These are phyloP conservation scores for Globia sparganii DNA, from an alignment of 2,888 invertebrate species.

Conservation along the genomic window DNA sequence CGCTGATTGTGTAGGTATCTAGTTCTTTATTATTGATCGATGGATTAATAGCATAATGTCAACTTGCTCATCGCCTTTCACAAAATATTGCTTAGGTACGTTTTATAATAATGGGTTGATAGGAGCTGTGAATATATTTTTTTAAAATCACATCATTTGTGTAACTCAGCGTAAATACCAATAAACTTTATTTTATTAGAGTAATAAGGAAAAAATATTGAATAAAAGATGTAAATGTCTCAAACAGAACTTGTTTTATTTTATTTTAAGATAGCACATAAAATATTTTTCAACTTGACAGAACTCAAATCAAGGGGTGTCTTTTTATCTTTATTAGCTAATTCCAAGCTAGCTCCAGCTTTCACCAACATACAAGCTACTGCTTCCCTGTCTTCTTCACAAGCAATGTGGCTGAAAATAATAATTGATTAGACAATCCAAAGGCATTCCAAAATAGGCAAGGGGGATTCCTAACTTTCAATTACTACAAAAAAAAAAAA, in stretches of 20 bases:
- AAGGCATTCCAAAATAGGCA: not conserved
- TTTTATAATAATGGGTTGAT: no score
- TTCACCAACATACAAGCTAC: constrained; percentile 92
- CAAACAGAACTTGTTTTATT: constrained; percentile 52
- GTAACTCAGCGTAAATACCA: no score
- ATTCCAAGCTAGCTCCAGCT: constrained; percentile 91
- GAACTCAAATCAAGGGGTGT: constrained; percentile 92
- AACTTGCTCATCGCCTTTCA: no score
- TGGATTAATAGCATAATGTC: no score
- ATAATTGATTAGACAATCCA: not conserved
- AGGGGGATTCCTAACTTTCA: not conserved
- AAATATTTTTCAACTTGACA: constrained; percentile 75
- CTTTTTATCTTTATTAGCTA: constrained; percentile 92
- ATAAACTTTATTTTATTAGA: no score
- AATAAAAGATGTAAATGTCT: not conserved
- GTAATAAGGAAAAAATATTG: not conserved
- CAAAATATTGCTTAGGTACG: no score
- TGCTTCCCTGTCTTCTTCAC: constrained; percentile 94
- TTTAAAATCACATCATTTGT: no score
- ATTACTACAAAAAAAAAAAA: no score
- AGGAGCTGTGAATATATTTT: no score
- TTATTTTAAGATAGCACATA: constrained; percentile 68
- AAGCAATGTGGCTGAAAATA: constrained; percentile 93
- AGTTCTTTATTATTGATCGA: no score
- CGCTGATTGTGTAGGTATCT: no score